phyloP scores from a whole-genome alignment of 2,113 vertebrate species.

The Marmota monax region DNA sequence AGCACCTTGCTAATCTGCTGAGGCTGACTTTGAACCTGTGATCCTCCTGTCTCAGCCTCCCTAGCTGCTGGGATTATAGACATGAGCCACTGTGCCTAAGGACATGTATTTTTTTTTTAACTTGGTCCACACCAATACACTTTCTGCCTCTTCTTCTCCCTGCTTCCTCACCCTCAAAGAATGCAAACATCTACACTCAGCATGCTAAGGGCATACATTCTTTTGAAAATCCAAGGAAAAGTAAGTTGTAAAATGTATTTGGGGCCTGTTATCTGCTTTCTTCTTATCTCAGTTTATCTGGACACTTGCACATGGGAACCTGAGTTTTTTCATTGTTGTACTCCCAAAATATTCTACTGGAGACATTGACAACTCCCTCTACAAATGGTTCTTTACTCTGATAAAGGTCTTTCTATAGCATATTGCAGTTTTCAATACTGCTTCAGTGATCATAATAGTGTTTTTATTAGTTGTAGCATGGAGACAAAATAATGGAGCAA shows the following conservation, averaged over 20 bases:
- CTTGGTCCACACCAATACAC: not conserved
- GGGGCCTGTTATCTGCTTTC: not conserved
- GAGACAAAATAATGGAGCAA: not conserved
- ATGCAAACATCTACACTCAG: not conserved
- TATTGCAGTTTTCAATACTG: not conserved
- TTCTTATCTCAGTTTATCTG: not conserved
- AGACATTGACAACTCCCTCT: not conserved
- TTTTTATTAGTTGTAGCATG: constrained; percentile 3
- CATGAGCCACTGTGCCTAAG: no score
- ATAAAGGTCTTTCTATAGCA: not conserved
- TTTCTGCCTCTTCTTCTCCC: not conserved
- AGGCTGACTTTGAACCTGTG: no score
- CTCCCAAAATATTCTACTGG: not conserved
- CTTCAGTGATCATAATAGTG: not conserved
- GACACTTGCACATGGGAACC: not conserved
- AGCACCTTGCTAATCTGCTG: no score
- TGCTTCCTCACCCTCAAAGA: not conserved
- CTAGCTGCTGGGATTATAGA: no score
- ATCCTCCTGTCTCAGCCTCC: no score
- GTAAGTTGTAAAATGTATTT: not conserved
- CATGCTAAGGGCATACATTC: not conserved
- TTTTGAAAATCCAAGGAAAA: constrained; percentile 23
- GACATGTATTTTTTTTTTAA: not conserved
- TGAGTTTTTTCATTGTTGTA: not conserved
- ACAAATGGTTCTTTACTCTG: not conserved